Conservation (phyloP, 2,797 vertebrate species). For the Periparus ater region DNA sequence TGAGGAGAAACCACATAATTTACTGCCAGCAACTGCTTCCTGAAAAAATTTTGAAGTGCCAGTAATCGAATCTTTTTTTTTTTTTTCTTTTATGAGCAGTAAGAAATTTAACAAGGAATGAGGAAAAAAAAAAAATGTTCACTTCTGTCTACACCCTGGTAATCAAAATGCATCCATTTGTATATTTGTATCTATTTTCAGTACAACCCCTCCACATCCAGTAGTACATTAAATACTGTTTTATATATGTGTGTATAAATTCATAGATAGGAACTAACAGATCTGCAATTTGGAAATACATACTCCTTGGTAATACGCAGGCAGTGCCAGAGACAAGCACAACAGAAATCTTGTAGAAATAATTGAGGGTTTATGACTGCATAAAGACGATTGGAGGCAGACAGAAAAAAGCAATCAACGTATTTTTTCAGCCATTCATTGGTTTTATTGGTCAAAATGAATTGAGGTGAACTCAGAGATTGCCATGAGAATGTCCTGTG, state of each 20-base stretch:
- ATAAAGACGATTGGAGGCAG: neutral
- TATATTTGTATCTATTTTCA: neutral
- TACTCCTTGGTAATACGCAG: neutral
- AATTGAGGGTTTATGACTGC: neutral
- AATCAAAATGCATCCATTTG: neutral
- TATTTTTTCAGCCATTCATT: neutral
- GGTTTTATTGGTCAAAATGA: neutral
- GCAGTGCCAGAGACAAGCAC: neutral
- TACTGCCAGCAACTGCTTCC: neutral
- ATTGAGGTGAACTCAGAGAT: neutral
- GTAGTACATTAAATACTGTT: neutral
- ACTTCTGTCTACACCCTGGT: neutral
- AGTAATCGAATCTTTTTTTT: neutral
- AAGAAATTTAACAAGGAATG: neutral
- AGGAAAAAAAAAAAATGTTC: neutral
- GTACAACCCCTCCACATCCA: neutral
- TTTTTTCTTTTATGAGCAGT: neutral
- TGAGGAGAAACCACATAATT: neutral
- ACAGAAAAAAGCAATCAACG: neutral
- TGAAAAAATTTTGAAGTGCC: neutral
- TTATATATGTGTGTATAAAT: neutral
- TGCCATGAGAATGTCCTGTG: neutral
- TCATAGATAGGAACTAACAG: neutral
- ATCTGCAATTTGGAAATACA: neutral
- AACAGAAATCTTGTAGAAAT: neutral